A percentile compares a stretch with the other conserved stretches of the same genome.
Conservation (phyloP, 1,140 invertebrate species). For the Carposina sasakii region DNA sequence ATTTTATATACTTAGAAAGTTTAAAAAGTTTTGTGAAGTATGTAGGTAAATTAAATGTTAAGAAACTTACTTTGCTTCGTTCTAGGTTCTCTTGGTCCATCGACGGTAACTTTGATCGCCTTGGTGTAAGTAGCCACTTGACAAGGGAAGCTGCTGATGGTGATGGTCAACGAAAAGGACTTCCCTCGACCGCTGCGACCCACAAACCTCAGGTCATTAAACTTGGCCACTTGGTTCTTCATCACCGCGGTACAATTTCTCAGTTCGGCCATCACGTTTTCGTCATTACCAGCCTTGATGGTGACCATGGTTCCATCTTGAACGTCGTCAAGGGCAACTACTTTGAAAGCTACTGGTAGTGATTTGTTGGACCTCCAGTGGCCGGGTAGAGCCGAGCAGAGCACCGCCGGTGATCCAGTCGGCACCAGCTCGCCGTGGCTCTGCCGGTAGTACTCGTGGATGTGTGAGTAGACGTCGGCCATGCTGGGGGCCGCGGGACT, state of each 20-base stretch:
- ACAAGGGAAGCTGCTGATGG: slow-evolving; percentile 90
- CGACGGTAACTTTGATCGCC: slow-evolving; percentile 99
- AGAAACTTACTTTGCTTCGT: slow-evolving; percentile 98
- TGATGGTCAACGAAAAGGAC: slow-evolving; percentile 96
- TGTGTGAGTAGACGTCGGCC: slow-evolving; percentile 79
- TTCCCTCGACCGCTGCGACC: slow-evolving; percentile 96
- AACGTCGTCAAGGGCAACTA: slow-evolving; percentile 91
- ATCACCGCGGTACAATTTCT: slow-evolving; percentile 93
- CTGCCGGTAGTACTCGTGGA: slow-evolving; percentile 86
- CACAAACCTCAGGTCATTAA: slow-evolving; percentile 97
- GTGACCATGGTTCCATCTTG: slow-evolving; percentile 95
- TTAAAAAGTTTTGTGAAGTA: no score
- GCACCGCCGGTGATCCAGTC: slow-evolving; percentile 91
- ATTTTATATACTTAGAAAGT: no score
- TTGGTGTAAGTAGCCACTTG: slow-evolving; percentile 96
- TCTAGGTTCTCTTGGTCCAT: slow-evolving; percentile 96
- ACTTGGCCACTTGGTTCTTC: slow-evolving; percentile 98
- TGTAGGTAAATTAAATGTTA: no score
- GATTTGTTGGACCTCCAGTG: slow-evolving; percentile 99
- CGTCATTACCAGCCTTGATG: slow-evolving; percentile 95
- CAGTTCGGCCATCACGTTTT: slow-evolving; percentile 95
- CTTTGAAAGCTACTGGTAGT: slow-evolving; percentile 93
- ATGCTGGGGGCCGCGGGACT: slow-evolving; percentile 72
- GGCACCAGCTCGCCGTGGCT: slow-evolving; percentile 92
- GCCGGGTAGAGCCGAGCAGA: slow-evolving; percentile 90